Evolutionary conservation across 2,888 invertebrate species (phyloP).

Genomic region (Drosophila neotestacea): DNA sequence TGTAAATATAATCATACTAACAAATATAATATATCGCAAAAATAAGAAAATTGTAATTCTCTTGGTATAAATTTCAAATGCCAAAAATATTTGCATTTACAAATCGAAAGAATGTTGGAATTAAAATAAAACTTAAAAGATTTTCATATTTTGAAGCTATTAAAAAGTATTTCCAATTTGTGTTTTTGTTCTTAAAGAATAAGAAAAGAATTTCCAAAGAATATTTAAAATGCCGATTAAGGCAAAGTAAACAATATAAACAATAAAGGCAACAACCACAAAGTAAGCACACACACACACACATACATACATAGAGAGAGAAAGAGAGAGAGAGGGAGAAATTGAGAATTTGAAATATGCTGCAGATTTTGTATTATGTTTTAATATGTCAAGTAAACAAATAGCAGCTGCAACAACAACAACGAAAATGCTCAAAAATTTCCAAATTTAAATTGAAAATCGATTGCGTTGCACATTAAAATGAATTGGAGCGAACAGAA

Average conservation of each 20-base stretch:
- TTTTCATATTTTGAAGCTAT: neutral
- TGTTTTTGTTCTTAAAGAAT: neutral
- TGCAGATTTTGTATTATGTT: constrained; percentile 37
- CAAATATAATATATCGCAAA: no score
- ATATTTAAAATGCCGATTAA: constrained; percentile 4
- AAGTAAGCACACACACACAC: constrained; percentile 3
- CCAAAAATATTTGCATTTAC: neutral
- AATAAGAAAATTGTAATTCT: no score
- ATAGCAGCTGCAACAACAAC: constrained; percentile 21
- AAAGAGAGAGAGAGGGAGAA: neutral
- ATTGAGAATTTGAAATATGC: constrained; percentile 24
- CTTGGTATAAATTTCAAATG: no score
- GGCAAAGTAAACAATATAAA: constrained; percentile 5
- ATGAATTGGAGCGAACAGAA: constrained; percentile 49
- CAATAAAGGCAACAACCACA: constrained; percentile 8
- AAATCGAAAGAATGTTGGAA: neutral
- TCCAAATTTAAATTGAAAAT: constrained; percentile 55
- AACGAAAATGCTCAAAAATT: constrained; percentile 20
- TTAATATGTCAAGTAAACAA: constrained; percentile 44
- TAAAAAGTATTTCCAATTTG: neutral
- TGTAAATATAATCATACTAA: no score
- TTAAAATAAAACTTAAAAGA: neutral
- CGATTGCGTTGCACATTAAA: constrained; percentile 52
- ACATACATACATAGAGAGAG: no score
- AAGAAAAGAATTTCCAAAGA: neutral